Evolutionary conservation across 1,140 invertebrate species (phyloP).

Genomic region (Brachionus sp.): DNA sequence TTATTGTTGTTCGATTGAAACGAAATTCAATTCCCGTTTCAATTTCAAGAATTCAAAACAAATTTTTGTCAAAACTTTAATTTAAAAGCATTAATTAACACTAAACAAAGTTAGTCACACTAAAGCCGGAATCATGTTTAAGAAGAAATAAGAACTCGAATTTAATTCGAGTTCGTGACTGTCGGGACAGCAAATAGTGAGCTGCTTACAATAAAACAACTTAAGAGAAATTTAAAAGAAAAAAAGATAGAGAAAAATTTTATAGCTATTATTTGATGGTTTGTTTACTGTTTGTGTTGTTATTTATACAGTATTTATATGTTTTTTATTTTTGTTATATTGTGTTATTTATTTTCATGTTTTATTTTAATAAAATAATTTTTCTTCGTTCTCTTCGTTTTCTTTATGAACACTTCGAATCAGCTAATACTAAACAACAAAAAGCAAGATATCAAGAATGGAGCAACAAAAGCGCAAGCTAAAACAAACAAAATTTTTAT

Average conservation of each 20-base stretch:
- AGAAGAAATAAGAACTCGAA: neutral
- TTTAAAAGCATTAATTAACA: neutral
- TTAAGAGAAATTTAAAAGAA: neutral
- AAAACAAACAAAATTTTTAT: slow-evolving; percentile 18
- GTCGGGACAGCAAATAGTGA: neutral
- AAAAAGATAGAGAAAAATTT: neutral
- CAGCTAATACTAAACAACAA: neutral
- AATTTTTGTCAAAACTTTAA: slow-evolving; percentile 5
- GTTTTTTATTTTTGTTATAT: slow-evolving; percentile 31
- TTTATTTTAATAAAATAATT: slow-evolving; percentile 22
- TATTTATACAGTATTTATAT: slow-evolving; percentile 44
- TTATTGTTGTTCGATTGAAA: neutral
- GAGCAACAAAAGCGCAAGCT: neutral
- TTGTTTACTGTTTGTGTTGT: slow-evolving; percentile 45
- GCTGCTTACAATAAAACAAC: neutral
- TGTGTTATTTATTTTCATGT: slow-evolving; percentile 43
- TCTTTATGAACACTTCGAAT: slow-evolving; percentile 21
- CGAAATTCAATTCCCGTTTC: slow-evolving; percentile 27
- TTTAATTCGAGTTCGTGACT: neutral
- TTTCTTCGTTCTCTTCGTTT: slow-evolving; percentile 10
- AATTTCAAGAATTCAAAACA: slow-evolving; percentile 15
- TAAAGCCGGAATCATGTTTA: neutral
- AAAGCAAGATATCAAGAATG: slow-evolving; percentile 33
- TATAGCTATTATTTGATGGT: slow-evolving; percentile 40
- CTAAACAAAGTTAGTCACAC: slow-evolving; percentile 18